phyloP scores from a whole-genome alignment of 2,797 vertebrate genomes.

The Platyrinchus mystaceus region DNA sequence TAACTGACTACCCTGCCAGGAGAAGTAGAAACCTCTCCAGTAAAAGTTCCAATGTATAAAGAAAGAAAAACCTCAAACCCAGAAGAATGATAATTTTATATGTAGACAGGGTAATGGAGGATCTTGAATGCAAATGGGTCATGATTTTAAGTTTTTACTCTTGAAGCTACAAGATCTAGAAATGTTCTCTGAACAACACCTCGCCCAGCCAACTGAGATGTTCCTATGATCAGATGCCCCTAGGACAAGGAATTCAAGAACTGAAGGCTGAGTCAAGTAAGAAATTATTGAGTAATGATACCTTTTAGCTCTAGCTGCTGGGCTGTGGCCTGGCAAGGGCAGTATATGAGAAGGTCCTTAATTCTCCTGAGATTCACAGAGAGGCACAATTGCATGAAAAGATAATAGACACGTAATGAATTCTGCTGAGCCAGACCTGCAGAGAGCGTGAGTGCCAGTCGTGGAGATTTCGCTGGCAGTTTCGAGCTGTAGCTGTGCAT shows the following conservation, averaged over 20 bases:
- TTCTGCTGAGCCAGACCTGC: not conserved
- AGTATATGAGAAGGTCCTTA: not conserved
- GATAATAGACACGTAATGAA: not conserved
- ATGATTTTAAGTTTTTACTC: not conserved
- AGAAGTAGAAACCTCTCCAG: not conserved
- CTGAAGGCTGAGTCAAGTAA: not conserved
- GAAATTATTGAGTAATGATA: not conserved
- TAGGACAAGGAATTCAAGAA: not conserved
- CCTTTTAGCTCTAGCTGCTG: not conserved
- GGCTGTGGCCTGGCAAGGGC: not conserved
- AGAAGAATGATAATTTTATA: not conserved
- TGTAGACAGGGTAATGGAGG: not conserved
- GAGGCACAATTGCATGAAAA: not conserved
- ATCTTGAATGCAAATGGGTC: not conserved
- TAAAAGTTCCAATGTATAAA: not conserved
- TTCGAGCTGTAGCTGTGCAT: not conserved
- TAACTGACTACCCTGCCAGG: not conserved
- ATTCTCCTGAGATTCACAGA: not conserved
- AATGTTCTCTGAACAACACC: not conserved
- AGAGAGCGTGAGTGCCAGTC: not conserved
- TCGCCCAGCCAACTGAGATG: not conserved
- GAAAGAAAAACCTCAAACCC: not conserved
- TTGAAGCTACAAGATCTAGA: not conserved
- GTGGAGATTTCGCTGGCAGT: not conserved
- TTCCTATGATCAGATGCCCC: not conserved